Evolutionary conservation across 2,797 vertebrate genomes (phyloP), one percentile per base, ranked within the genome.

Genomic region (Cygnus olor): DNA sequence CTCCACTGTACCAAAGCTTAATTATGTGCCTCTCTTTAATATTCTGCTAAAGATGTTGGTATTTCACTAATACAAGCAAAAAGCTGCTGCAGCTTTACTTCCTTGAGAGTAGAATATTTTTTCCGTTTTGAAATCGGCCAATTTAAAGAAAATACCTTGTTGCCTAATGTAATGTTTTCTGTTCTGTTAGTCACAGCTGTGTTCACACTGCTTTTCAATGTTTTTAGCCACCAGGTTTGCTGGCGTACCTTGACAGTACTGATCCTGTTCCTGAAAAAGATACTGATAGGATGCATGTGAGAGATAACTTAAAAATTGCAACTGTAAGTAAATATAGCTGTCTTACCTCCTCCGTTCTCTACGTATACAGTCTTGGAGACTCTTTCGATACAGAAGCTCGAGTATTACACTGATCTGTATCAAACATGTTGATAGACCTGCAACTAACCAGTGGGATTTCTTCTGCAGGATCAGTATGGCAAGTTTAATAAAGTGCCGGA

Each of bases 231-330:
- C 98, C 99, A 86, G 99, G 99, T 93, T 97, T 99, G 95, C 97
- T 99, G 96, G 98, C 99, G 1, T 99, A 99, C 97, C 98, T 99
- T 96, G 99, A 99, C 98, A 99, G 99, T 94, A 74, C 98, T 24
- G 99, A 99, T 66, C 80, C 98, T 13, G 99, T 99, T 85, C 99
- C 99, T 27, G 99, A 99, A 96, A 99, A 98, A 96, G 99, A 99
- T 69, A 95, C 99, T 70, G 99, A 99, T 92, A 98, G 99, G 85
- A 99, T 99, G 99, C 99, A 99, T 70, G 97, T 99, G 94, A 99
- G 99, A 68, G 99, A 99, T 97, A 99, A 99, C 96, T 96, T 99
- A 92, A 99, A 99, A 98, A 99, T 99, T 18, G 99, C 99, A 88
- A 98, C 99, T 96, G 99, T 99, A 98, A 98, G 94, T 98, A 95